Evolutionary conservation across 2,888 invertebrate genomes (phyloP).

Genomic region (Diloba caeruleocephala): DNA sequence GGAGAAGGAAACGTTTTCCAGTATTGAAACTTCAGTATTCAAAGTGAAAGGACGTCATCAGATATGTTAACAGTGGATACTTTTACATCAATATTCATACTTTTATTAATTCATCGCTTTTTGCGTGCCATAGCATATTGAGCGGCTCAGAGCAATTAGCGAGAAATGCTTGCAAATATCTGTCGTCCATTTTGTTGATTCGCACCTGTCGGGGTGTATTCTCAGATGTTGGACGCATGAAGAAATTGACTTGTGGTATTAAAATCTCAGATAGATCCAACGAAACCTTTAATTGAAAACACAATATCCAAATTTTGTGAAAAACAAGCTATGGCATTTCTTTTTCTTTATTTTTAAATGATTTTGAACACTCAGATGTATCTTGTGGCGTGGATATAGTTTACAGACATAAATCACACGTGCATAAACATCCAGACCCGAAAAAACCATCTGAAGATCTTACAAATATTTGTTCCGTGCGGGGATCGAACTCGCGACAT

Average conservation of each 20-base stretch:
- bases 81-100: constrained; percentile 66
- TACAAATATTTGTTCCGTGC: too few relatives aligned
- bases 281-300: too few relatives aligned
- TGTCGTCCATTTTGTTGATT: constrained; percentile 71
- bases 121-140: constrained; percentile 80
- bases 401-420: too few relatives aligned
- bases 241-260: too few relatives aligned
- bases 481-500: too few relatives aligned
- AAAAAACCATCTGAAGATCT: too few relatives aligned
- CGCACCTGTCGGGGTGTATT: constrained; percentile 53
- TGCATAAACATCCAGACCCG: too few relatives aligned
- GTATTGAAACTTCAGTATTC: constrained; percentile 21
- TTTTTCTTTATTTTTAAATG: too few relatives aligned
- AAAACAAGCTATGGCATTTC: too few relatives aligned
- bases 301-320: too few relatives aligned
- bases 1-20: constrained; percentile 1
- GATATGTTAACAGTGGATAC: constrained; percentile 26
- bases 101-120: constrained; percentile 78
- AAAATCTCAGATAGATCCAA: constrained; percentile 20
- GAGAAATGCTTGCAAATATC: constrained; percentile 78
- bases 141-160: constrained; percentile 77
- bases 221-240: constrained; percentile 20
- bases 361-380: too few relatives aligned
- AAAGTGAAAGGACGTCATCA: constrained; percentile 16
- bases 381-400: too few relatives aligned